Evolutionary conservation across 2,797 vertebrate species (phyloP), one percentile per base, ranked within the genome.

Genomic region (Coreius guichenoti): DNA sequence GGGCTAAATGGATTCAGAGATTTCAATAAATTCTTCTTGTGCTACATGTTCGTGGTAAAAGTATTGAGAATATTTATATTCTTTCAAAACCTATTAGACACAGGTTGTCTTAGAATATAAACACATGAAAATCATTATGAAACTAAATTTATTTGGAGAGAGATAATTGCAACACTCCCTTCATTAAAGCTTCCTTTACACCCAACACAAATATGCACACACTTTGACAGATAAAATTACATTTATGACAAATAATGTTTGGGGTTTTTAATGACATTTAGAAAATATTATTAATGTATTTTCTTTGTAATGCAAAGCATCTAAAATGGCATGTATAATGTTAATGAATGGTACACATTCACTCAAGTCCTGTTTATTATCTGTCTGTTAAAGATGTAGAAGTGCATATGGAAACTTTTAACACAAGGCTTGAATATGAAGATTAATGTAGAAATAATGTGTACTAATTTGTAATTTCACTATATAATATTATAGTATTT

Each of bases 1-100:
- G 79, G 89, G 93, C 91, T 93, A 92, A 95, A 93, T 92, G 90
- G 90, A 93, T 93, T 93, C 90, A 89, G 86, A 87, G 87, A 91
- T 90, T 89, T 89, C 86, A 89, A 90, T 91, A 92, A 93, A 94
- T 94, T 93, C 91, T 91, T 93, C 87, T 90, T 75, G 83, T 47
- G 45, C 87, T 81, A 86, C 61, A 89, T 47, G 26, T 85, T 89
- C 75, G 86, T 87, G 49, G 86, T 83, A 70, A 86, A 89, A 84
- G 61, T 56, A 85, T 74, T 90, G 82, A 83, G 67, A 88, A 87
- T 86, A 74, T 87, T 69, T 83, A 88, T 13, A 63, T 14, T 14
- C 81, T 82, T 45, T 63, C 19, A 58, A 33, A 74, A 63, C 70
- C 36, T 63, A 47, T 39, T 29, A 56, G 49, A 54, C 65, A 61